These are phyloP conservation scores for Eudasyphora cyanicolor DNA, from an alignment of 2,888 invertebrate species.

Conservation along the genomic window DNA sequence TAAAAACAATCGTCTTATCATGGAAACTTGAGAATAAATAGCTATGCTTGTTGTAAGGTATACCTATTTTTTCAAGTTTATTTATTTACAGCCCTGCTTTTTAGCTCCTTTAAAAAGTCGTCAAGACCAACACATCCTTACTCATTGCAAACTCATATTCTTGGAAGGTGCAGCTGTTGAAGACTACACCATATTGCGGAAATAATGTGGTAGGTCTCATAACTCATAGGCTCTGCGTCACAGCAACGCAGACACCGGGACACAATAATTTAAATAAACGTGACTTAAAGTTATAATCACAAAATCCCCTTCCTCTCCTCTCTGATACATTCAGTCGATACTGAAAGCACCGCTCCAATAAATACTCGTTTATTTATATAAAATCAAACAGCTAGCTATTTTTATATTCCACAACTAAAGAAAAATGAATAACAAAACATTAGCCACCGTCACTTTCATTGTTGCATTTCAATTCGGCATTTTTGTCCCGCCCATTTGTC, in stretches of 20 bases:
- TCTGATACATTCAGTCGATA: neutral
- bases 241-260: constrained; percentile 6
- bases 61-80: too few relatives aligned
- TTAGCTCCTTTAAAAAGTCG: too few relatives aligned
- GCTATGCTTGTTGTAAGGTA: too few relatives aligned
- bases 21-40: too few relatives aligned
- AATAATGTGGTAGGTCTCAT: constrained; percentile 62
- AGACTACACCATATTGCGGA: constrained; percentile 41
- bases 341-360: neutral
- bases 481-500: neutral
- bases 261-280: constrained; percentile 60
- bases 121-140: neutral
- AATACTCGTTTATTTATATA: constrained; percentile 12
- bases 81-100: too few relatives aligned
- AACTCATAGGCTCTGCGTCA: constrained; percentile 33
- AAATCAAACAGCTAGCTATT: neutral
- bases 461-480: neutral
- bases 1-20: too few relatives aligned
- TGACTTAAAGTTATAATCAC: constrained; percentile 43
- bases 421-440: constrained; percentile 22
- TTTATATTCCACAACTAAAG: neutral
- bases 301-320: neutral
- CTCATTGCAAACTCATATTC: constrained; percentile 28
- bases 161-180: constrained; percentile 42
- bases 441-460: neutral